Conservation (phyloP, 1,140 invertebrate genomes). For the Drosophila kikkawai region DNA sequence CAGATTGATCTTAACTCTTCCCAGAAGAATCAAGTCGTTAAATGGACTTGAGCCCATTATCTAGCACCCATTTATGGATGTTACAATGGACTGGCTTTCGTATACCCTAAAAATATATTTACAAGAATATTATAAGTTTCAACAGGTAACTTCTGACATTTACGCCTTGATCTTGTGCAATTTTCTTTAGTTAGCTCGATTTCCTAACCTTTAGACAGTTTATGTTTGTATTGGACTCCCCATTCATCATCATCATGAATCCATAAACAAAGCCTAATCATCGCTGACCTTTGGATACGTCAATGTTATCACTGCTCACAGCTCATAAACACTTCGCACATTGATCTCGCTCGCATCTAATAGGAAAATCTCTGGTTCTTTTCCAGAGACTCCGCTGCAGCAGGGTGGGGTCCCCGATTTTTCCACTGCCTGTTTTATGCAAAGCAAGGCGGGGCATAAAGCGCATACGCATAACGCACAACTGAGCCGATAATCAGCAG, state of each 20-base stretch:
- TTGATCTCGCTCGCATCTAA: conserved; percentile 13
- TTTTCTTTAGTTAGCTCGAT: neutral
- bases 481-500: conserved; percentile 43
- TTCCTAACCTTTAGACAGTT: neutral
- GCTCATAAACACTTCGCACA: conserved; percentile 11
- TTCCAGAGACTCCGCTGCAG: conserved; percentile 10
- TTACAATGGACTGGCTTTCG: neutral
- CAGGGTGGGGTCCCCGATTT: conserved; percentile 16
- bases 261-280: conserved; percentile 10
- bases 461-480: conserved; percentile 29
- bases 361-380: conserved; percentile 20
- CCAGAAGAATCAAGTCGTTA: neutral
- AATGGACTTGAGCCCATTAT: neutral
- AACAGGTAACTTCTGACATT: neutral
- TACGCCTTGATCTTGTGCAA: neutral
- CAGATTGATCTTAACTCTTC: neutral
- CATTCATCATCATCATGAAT: neutral
- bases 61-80: neutral
- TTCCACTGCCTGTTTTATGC: conserved; percentile 35
- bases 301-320: conserved; percentile 7
- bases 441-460: conserved; percentile 18
- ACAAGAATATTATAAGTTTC: neutral
- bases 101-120: neutral
- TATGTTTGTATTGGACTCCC: neutral
- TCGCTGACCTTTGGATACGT: conserved; percentile 15